phyloP scores from a whole-genome alignment of 2,888 invertebrate genomes.

The Lamellibrachia columna region DNA sequence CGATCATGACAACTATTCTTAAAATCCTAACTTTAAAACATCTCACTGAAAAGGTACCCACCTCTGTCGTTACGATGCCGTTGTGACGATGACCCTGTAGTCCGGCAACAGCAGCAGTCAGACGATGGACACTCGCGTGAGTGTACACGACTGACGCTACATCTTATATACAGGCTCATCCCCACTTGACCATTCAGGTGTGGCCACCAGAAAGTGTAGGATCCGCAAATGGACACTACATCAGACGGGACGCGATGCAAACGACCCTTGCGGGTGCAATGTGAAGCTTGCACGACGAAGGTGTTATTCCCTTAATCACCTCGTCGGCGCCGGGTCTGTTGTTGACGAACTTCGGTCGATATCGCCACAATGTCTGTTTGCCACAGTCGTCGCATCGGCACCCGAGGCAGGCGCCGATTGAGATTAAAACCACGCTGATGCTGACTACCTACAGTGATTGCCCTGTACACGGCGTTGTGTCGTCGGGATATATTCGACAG shows the following conservation, averaged over 20 bases:
- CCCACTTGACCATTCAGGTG: neutral
- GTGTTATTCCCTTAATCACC: neutral
- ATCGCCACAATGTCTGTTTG: neutral
- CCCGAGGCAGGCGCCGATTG: neutral
- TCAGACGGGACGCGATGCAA: neutral
- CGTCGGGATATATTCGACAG: neutral
- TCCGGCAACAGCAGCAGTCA: neutral
- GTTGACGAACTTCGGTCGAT: conserved; percentile 11
- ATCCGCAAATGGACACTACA: conserved; percentile 4
- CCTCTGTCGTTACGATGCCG: neutral
- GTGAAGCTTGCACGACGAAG: neutral
- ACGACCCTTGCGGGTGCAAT: neutral
- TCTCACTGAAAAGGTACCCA: neutral
- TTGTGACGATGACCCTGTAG: neutral
- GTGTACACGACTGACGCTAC: neutral
- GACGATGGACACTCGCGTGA: neutral
- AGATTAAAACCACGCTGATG: neutral
- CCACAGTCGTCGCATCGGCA: neutral
- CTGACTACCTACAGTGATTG: neutral
- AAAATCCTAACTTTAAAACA: no score
- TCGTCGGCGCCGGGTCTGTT: neutral
- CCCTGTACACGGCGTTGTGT: neutral
- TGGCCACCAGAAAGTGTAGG: neutral
- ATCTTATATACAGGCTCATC: neutral
- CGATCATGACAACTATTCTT: no score